Percentiles rank a stretch among this genome's conserved stretches.
These are phyloP conservation scores for Brassicogethes aeneus DNA, from an alignment of 2,888 invertebrate genomes.

Conservation along the genomic window DNA sequence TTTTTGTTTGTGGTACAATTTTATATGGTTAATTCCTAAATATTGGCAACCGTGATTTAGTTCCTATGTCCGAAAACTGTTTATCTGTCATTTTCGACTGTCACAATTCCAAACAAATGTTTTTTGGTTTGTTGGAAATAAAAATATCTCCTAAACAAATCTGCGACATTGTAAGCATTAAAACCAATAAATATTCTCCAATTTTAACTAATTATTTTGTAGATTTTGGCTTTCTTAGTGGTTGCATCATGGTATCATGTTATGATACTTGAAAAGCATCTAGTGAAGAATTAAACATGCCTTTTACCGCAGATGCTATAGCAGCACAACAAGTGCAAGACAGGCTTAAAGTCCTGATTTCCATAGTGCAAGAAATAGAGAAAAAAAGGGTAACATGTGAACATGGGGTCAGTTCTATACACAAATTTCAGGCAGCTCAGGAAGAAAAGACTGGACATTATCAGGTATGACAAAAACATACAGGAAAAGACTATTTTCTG, in stretches of 20 bases:
- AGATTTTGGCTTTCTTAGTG: constrained; percentile 31
- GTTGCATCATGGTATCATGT: constrained; percentile 46
- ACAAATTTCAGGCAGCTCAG: constrained; percentile 53
- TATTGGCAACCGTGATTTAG: too few species aligned
- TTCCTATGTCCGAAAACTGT: too few species aligned
- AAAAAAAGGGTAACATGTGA: constrained; percentile 72
- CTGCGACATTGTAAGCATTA: constrained; percentile 24
- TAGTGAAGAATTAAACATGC: constrained; percentile 45
- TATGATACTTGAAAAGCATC: constrained; percentile 39
- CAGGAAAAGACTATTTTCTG: too few species aligned
- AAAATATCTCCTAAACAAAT: constrained; percentile 19
- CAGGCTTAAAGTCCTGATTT: constrained; percentile 66
- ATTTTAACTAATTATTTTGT: constrained; percentile 4
- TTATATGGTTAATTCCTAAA: too few species aligned
- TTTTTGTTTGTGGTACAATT: too few species aligned
- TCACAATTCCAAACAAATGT: constrained; percentile 4
- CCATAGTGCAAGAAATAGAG: constrained; percentile 72
- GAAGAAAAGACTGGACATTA: constrained; percentile 32
- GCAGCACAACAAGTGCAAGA: constrained; percentile 64
- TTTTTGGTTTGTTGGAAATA: constrained; percentile 3
- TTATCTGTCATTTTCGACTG: too few species aligned
- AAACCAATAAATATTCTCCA: not conserved
- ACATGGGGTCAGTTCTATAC: constrained; percentile 67
- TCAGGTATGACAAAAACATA: constrained; percentile 24
- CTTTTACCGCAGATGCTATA: constrained; percentile 65